Evolutionary conservation across 2,797 vertebrate genomes (phyloP).

Genomic region (Oophaga sylvatica): DNA sequence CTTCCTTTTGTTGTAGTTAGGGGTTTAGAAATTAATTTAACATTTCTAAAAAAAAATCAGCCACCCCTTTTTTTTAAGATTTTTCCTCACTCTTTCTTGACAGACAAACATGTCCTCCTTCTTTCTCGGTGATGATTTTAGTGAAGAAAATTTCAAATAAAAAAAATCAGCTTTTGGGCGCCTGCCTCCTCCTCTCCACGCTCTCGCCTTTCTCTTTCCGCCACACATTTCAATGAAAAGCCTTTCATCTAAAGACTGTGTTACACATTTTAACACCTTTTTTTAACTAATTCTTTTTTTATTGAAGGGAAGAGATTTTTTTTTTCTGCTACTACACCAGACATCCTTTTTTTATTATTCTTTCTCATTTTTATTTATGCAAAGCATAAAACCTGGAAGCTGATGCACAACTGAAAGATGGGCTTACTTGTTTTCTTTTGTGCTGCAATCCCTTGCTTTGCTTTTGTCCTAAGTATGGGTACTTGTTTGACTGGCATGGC

Average conservation of each 20-base stretch:
- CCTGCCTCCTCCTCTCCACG: constrained; percentile 42
- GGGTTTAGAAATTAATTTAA: constrained; percentile 41
- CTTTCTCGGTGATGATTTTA: constrained; percentile 33
- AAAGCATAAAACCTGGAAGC: constrained; percentile 89
- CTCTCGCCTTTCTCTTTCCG: constrained; percentile 38
- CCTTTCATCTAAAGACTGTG: constrained; percentile 58
- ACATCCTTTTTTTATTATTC: constrained; percentile 88
- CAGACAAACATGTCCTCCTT: constrained; percentile 21
- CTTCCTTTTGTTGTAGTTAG: constrained; percentile 16
- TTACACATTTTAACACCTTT: background rate
- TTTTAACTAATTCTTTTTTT: constrained; percentile 64
- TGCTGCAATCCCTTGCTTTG: constrained; percentile 95
- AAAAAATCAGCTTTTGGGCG: constrained; percentile 27
- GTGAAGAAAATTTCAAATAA: constrained; percentile 51
- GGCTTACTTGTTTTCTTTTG: constrained; percentile 99
- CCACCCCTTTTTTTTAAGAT: constrained; percentile 43
- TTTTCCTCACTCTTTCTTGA: constrained; percentile 34
- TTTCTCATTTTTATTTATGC: constrained; percentile 87
- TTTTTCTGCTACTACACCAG: constrained; percentile 67
- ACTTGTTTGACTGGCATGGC: constrained; percentile 99
- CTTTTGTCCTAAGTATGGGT: constrained; percentile 89
- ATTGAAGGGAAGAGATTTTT: constrained; percentile 64
- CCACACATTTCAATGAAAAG: constrained; percentile 54
- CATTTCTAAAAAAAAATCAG: constrained; percentile 43
- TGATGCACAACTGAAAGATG: constrained; percentile 98